A percentile compares a stretch with the other conserved stretches of the same genome.
Conservation (phyloP, 2,113 vertebrate genomes). For the Oxyura jamaicensis region DNA sequence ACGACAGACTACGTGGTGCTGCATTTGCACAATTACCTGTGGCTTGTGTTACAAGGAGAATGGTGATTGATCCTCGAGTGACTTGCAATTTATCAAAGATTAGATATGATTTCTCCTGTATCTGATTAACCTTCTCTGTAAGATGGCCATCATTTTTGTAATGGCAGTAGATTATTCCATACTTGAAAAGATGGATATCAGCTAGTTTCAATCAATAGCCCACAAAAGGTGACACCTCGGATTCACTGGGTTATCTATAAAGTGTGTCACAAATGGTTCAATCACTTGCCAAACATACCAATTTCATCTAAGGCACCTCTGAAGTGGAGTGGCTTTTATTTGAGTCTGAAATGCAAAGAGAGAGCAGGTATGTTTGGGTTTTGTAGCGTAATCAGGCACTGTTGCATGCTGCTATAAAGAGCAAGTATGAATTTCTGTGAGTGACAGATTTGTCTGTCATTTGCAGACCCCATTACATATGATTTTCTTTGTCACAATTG, state of each 20-base stretch:
- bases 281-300: slow-evolving; percentile 14
- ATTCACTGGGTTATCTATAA: slow-evolving; percentile 72
- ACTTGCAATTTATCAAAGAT: slow-evolving; percentile 52
- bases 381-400: slow-evolving; percentile 25
- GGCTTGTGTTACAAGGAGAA: background rate
- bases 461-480: slow-evolving; percentile 9
- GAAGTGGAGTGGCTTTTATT: slow-evolving; percentile 33
- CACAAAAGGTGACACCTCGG: slow-evolving; percentile 72
- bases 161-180: slow-evolving; percentile 73
- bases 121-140: slow-evolving; percentile 80
- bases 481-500: slow-evolving; percentile 35
- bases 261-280: slow-evolving; percentile 50
- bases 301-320: slow-evolving; percentile 28
- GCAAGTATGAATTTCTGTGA: background rate
- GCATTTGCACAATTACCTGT: background rate
- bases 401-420: background rate
- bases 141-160: slow-evolving; percentile 69
- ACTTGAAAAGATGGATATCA: slow-evolving; percentile 77
- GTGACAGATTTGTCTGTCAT: slow-evolving; percentile 34
- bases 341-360: background rate
- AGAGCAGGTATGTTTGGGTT: background rate
- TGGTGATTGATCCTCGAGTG: slow-evolving; percentile 45
- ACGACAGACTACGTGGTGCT: background rate
- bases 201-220: slow-evolving; percentile 76
- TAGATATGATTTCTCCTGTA: slow-evolving; percentile 64